Base-by-base conservation (phyloP, 2,888 invertebrate species). In the Rhyacophila evoluta region DNA sequence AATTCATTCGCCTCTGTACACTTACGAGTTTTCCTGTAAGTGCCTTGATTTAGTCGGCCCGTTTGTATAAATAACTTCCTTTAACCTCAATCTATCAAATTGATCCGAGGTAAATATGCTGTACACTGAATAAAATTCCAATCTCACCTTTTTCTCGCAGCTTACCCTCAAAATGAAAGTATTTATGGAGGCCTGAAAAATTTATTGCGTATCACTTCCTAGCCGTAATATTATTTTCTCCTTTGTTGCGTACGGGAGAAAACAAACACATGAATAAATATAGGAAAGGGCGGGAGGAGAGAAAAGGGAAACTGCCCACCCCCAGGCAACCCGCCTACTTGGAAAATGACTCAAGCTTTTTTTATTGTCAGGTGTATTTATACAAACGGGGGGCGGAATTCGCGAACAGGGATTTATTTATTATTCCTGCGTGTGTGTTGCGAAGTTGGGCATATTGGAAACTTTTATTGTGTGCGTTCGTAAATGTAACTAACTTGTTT, bases 291-390 rank as follows among this genome's bases (percentile, higher is more conserved):
- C 4, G 29, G 29, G 29, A 33, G 29, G 6, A 33, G 29, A 33
- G 6, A 15, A 19, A 55, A 55, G 19, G 55, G 25, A 55, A 41
- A 41, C n/a, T 5, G 3, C 41, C 41, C 6, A 12, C 41, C 19
- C 15, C 25, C 6, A n/a, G n/a, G n/a, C n/a, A n/a, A n/a, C n/a
- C n/a, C n/a, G n/a, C 39, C n/a, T 39, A 55, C 55, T 19, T 55
- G 55, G 55, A 19, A 25, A 55, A 55, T 25, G 55, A 55, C 55
- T 55, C 55, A 19, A 8, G 55, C 55, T 55, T 55, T 25, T 41
- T 55, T 55, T 55, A 55, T 55, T 55, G 55, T 55, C 55, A 55
- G 55, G 55, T 55, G 55, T 55, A 55, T 55, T 55, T 55, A 55
- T 19, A 55, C 55, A 19, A 8, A 55, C n/a, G 39, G 55, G 8